Conservation (phyloP, 2,888 invertebrate genomes). For the Acanthosepion pharaonis region DNA sequence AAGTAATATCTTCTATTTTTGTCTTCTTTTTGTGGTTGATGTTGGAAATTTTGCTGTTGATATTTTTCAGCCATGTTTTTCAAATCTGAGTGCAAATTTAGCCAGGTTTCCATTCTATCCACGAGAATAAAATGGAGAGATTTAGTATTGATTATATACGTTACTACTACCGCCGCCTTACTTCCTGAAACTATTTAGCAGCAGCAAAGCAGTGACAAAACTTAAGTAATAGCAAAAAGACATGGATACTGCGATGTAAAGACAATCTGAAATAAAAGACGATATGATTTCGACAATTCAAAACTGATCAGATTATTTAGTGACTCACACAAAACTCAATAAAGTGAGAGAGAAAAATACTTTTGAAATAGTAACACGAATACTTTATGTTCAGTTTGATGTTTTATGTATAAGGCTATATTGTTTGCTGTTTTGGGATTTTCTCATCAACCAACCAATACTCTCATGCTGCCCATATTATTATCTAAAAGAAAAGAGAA, state of each 20-base stretch:
- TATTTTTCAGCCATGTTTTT: no score
- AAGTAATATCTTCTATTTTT: no score
- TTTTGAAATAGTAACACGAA: background rate
- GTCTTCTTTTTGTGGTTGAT: no score
- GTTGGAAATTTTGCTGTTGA: no score
- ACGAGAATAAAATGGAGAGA: no score
- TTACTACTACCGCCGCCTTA: no score
- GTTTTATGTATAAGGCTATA: background rate
- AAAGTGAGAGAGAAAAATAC: background rate
- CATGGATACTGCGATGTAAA: background rate
- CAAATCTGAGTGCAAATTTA: no score
- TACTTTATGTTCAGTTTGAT: background rate
- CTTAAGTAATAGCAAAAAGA: no score
- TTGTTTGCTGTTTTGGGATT: conserved; percentile 12
- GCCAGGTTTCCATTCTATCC: no score
- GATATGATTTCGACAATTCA: background rate
- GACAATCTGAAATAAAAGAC: background rate
- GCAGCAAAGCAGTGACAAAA: no score
- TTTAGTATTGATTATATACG: no score
- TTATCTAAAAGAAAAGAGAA: background rate
- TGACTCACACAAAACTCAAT: background rate
- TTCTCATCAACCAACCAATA: background rate
- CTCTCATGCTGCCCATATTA: background rate
- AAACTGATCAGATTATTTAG: background rate
- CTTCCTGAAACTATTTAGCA: no score